Evolutionary conservation across 92 coral and sea anemone species (phyloP), one percentile per base, ranked within the genome.

Genomic region (Desmophyllum pertusum): DNA sequence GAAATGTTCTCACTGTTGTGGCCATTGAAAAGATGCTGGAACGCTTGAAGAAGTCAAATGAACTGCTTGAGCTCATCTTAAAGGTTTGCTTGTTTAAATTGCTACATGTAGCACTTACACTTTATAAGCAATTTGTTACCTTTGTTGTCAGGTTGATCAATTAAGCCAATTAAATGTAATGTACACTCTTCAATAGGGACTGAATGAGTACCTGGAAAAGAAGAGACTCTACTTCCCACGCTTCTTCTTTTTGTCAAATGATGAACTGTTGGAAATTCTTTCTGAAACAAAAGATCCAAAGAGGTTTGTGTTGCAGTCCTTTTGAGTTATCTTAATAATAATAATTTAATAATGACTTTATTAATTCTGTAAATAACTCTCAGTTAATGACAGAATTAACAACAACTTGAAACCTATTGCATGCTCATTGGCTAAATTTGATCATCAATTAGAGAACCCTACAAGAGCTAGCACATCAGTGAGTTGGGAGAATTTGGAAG

Each of bases 231-330:
- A 96, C 89, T 96, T 96, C 80, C 98, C 98, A 65, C 89, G 98
- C 52, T 96, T 96, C 84, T 96, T 96, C 93, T 96, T 96, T 89
- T 67, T 96, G 86, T 96, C 98, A 70, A 96, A 96, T 73, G 98
- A 96, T 57, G 98, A 96, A 78, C 81, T 96, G 82, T 85, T 96
- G 83, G 98, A 96, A 85, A 96, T 96, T 50, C 89, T 96, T 14
- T 96, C 98, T 70, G 98, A 96, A 73, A 96, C 98, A 6, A 96
- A 96, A 79, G 98, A 96, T 84, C 98, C 98, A 48, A 96, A 97
- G 42, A 90, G 98, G 98, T 95, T 81, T 46, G 83, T 40, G 35
- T 59, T 59, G 35, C 27, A 11, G 62, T n/a, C 30, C 1, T 1
- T 14, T n/a, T 5, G 31, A 10, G 27, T 15, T 59, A 3, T 25